Base-by-base conservation (phyloP, 1,140 invertebrate species). In the Trialeurodes vaporariorum region DNA sequence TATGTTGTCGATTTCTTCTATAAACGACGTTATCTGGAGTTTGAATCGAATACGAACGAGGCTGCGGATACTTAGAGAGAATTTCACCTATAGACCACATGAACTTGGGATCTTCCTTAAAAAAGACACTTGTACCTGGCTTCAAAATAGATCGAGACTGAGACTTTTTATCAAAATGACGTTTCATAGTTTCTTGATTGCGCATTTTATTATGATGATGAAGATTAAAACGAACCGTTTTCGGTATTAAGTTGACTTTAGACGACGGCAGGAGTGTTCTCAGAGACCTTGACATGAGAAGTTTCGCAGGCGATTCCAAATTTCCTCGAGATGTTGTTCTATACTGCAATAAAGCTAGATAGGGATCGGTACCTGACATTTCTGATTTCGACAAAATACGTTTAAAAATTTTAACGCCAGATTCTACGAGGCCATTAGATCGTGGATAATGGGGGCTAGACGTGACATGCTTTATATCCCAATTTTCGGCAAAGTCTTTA, bases 371-470 rank as follows among this genome's bases (percentile, higher is more conserved):
- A 26, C 58, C 58, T 25, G 12, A 23, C 22, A 66, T 61, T 1
- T 24, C 24, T 2, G 0, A 26, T 68, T 71, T 70, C 17, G 34
- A 58, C 11, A 70, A 23, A 23, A 68, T 59, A 23, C 65, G 62
- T 24, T 71, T 71, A 2, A 68, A 24, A n/a, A 49, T 61, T 58
- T 64, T 34, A 22, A 71, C 59, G 25, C 58, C 49, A 61, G 25
- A 63, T 65, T 71, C 70, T 17, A 67, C 69, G 24, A 70, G 65
- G 1, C 70, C 70, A 61, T 71, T 71, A 58, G 24, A 61, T 25
- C 60, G 63, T 26, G 63, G 63, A 65, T 61, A 70, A 26, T 66
- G 63, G 13, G 69, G 60, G 61, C 66, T 65, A 9, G 62, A 65
- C 13, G 40, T 67, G 5, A 40, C 12, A 58, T 63, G 65, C 11